Percentiles rank a stretch among this genome's conserved stretches.
Conservation (phyloP, 2,113 vertebrate genomes). For the Paratilapia polleni region DNA sequence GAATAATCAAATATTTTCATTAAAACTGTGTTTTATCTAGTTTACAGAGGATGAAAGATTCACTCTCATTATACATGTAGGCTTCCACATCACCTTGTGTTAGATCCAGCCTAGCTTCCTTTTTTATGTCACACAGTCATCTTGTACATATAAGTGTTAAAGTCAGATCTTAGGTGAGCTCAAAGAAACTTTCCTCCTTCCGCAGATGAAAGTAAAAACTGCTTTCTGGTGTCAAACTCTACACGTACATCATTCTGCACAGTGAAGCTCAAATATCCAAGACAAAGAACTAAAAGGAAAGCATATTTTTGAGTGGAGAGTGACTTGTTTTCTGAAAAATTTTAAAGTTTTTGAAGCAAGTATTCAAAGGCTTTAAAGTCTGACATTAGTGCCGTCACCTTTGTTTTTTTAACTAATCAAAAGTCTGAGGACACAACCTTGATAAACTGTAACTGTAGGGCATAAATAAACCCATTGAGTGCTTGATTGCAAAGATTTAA, state of each 20-base stretch:
- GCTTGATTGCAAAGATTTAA: conserved; percentile 9
- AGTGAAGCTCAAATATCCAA: not conserved
- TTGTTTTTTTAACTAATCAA: not conserved
- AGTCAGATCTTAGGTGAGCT: not conserved
- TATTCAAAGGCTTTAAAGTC: not conserved
- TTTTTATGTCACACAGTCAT: not conserved
- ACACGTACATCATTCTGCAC: not conserved
- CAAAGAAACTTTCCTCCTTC: not conserved
- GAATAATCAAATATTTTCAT: not conserved
- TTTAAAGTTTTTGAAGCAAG: not conserved
- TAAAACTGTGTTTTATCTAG: not conserved
- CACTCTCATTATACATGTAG: not conserved
- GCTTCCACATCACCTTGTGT: not conserved
- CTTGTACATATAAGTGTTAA: not conserved
- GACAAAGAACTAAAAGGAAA: not conserved
- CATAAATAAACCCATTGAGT: not conserved
- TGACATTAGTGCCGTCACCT: not conserved
- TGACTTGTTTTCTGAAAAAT: not conserved
- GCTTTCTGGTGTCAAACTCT: conserved; percentile 10
- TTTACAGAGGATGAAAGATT: not conserved
- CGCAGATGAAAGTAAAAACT: not conserved
- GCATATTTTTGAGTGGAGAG: not conserved
- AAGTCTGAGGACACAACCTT: not conserved
- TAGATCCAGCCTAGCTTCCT: not conserved
- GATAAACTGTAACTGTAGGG: not conserved